Evolutionary conservation across 2,888 invertebrate genomes (phyloP), one percentile per base, ranked within the genome.

Genomic region (Hipparchia sbordonii): DNA sequence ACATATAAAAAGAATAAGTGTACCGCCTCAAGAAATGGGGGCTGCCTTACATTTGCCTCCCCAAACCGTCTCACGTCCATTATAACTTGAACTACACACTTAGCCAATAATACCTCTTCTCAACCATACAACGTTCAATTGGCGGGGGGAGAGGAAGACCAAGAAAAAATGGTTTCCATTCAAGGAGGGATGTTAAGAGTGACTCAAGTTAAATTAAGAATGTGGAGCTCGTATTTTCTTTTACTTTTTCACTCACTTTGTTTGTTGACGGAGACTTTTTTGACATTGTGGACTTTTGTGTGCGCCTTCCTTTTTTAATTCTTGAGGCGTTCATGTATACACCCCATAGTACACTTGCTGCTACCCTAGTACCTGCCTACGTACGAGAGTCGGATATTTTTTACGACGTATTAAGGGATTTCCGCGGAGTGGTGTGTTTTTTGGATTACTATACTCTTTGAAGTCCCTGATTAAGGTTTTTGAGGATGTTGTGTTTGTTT

Each of bases 121-220:
- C 54, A 4, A 23, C 39, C 57, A 7, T 61, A 4, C n/a, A 61
- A 48, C 51, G 48, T 5, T 48, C 23, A 62, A 46, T 23, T 1
- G 2, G 70, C n/a, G 74, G 66, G 73, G 62, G 74, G 77, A 66
- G 75, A 72, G 71, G 83, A 69, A 73, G 85, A 65, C 80, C 84
- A 76, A 77, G 72, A 54, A 77, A 78, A 67, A 73, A 69, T 82
- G 84, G 92, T 78, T 79, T 56, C 69, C 78, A 77, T 80, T 85
- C 84, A 85, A 90, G 88, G 88, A 86, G 90, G 89, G 91, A 90
- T 89, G 91, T 90, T 65, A 90, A 90, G 89, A 92, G 90, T 89
- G 92, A 91, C 92, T 93, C 92, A 93, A 93, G 93, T 93, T 93
- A 93, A 93, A 93, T 93, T 93, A 93, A 93, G 93, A 93, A 93